Evolutionary conservation across 2,113 vertebrate genomes (phyloP).

Genomic region (Pyxicephalus adspersus): DNA sequence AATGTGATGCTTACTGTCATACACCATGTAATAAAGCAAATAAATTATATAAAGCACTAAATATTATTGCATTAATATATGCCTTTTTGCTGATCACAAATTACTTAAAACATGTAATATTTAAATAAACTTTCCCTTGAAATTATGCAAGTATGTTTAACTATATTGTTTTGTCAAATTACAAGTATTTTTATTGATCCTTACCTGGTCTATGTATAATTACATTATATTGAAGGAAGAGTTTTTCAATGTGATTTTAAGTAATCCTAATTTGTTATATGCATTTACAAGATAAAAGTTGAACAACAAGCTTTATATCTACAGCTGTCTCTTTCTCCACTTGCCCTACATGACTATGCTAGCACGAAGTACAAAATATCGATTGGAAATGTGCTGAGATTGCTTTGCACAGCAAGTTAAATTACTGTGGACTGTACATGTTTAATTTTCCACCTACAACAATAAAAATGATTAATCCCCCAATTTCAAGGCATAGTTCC

Average conservation of each 20-base stretch:
- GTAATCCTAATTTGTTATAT: slow-evolving; percentile 57
- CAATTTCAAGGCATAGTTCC: slow-evolving; percentile 62
- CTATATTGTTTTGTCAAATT: not conserved
- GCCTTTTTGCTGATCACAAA: no score
- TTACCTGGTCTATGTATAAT: not conserved
- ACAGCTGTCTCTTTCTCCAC: slow-evolving; percentile 34
- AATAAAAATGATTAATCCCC: slow-evolving; percentile 70
- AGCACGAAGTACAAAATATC: slow-evolving; percentile 66
- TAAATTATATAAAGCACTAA: no score
- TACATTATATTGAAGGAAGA: not conserved
- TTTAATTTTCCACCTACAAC: slow-evolving; percentile 68
- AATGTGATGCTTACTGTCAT: no score
- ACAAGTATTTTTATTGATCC: not conserved
- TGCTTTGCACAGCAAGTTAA: slow-evolving; percentile 59
- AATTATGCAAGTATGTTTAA: not conserved
- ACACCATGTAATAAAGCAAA: no score
- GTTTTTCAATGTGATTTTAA: slow-evolving; percentile 48
- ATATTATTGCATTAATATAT: no score
- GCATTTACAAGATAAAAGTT: slow-evolving; percentile 59
- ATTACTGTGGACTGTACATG: slow-evolving; percentile 63
- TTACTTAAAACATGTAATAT: no score
- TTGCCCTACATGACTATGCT: slow-evolving; percentile 61
- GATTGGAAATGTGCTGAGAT: slow-evolving; percentile 63
- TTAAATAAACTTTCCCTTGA: not conserved
- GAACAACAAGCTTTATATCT: slow-evolving; percentile 58